Evolutionary conservation across 1,140 invertebrate species (phyloP).

Genomic region (Meloidogyne hapla): DNA sequence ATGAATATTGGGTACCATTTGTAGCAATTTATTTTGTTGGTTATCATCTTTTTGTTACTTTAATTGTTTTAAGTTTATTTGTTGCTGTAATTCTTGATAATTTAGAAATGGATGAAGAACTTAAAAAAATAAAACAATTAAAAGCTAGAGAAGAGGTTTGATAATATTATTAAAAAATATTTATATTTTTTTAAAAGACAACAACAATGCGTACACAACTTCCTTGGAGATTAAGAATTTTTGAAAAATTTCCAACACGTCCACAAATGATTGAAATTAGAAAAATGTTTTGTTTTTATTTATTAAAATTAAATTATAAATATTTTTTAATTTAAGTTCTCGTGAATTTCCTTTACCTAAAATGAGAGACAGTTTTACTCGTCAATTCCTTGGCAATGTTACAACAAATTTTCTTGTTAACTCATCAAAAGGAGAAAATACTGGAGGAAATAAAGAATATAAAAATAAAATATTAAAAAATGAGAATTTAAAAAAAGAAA

Average conservation of each 20-base stretch:
- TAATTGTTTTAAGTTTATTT: slow-evolving; percentile 97
- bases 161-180: background rate
- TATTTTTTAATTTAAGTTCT: slow-evolving; percentile 17
- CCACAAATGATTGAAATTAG: slow-evolving; percentile 96
- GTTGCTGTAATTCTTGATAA: slow-evolving; percentile 99
- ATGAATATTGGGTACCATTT: slow-evolving; percentile 80
- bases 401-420: background rate
- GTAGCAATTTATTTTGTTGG: slow-evolving; percentile 98
- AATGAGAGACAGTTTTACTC: slow-evolving; percentile 95
- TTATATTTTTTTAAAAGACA: slow-evolving; percentile 67
- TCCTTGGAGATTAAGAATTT: slow-evolving; percentile 90
- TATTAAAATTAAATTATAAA: background rate
- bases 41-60: slow-evolving; percentile 96
- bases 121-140: slow-evolving; percentile 92
- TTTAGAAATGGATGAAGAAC: slow-evolving; percentile 96
- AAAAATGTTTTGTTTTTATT: slow-evolving; percentile 72
- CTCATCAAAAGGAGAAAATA: background rate
- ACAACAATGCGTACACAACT: slow-evolving; percentile 89
- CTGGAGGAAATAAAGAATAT: background rate
- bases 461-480: background rate
- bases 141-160: slow-evolving; percentile 59
- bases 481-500: background rate
- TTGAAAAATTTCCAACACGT: slow-evolving; percentile 97
- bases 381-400: slow-evolving; percentile 66
- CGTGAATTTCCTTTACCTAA: slow-evolving; percentile 92